Evolutionary conservation across 2,797 vertebrate species (phyloP).

Genomic region (Scarus forsteni): DNA sequence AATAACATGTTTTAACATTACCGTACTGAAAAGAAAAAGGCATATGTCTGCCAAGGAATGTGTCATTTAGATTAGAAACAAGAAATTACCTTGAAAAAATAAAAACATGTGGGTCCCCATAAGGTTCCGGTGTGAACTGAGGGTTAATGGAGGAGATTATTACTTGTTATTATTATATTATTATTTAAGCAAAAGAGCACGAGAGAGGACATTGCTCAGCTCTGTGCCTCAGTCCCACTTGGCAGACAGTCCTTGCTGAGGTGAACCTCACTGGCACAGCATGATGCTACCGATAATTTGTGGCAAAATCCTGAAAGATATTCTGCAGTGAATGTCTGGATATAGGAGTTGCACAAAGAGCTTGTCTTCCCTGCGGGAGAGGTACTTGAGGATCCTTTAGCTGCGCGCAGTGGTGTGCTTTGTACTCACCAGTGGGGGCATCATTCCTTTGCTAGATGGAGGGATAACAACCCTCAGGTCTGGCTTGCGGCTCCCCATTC

Average conservation of each 20-base stretch:
- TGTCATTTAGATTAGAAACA: no score
- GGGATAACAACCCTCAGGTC: slow-evolving; percentile 98
- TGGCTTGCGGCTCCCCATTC: slow-evolving; percentile 94
- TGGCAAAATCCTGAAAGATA: slow-evolving; percentile 36
- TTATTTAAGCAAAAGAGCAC: no score
- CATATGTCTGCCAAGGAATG: no score
- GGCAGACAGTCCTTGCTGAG: slow-evolving; percentile 31
- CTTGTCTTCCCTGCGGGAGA: slow-evolving; percentile 52
- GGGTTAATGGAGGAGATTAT: slow-evolving; percentile 19
- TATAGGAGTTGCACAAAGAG: slow-evolving; percentile 35
- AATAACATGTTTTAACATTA: no score
- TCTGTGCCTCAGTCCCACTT: slow-evolving; percentile 27
- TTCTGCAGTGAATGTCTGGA: slow-evolving; percentile 26
- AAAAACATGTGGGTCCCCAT: no score
- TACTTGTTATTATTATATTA: no score
- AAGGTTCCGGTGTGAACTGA: no score
- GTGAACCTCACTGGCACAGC: slow-evolving; percentile 26
- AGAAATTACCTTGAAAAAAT: no score
- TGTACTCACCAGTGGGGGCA: slow-evolving; percentile 96
- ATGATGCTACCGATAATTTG: slow-evolving; percentile 22
- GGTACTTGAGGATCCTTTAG: slow-evolving; percentile 43
- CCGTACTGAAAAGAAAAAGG: no score
- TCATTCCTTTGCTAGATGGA: slow-evolving; percentile 97
- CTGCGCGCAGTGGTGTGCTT: slow-evolving; percentile 59
- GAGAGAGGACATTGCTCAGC: slow-evolving; percentile 17